Evolutionary conservation across 1,140 invertebrate genomes (phyloP).

Genomic region (Bombus pyrosoma): DNA sequence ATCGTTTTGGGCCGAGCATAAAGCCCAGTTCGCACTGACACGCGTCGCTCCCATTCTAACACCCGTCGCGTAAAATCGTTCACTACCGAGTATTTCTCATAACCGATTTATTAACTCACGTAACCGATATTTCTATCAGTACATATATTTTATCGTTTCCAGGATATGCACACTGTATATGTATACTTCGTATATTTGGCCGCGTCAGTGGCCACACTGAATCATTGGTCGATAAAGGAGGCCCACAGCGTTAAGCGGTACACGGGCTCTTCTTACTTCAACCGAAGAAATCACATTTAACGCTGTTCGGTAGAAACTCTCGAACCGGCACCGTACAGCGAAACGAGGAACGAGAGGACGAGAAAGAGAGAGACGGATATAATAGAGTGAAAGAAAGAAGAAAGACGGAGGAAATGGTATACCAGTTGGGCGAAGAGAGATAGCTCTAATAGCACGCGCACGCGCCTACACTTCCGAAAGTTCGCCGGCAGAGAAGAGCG

Average conservation of each 20-base stretch:
- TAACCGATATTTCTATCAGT: not conserved
- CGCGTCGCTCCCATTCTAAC: constrained; percentile 35
- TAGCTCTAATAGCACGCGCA: constrained; percentile 45
- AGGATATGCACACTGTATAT: not conserved
- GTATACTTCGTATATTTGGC: not conserved
- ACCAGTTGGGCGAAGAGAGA: not conserved
- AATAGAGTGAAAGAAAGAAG: not conserved
- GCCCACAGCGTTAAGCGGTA: not conserved
- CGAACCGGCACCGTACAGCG: constrained; percentile 10
- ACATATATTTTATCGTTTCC: not conserved
- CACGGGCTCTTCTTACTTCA: constrained; percentile 25
- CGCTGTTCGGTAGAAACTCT: constrained; percentile 37
- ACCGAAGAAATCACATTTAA: constrained; percentile 47
- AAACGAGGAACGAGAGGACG: not conserved
- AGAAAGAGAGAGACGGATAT: not conserved
- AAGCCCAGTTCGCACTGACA: constrained; percentile 36
- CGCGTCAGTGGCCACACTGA: not conserved
- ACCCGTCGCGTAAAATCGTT: not conserved
- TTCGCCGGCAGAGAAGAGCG: constrained; percentile 17
- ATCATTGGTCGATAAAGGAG: not conserved
- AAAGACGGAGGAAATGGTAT: not conserved
- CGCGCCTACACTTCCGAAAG: constrained; percentile 50
- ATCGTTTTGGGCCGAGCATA: constrained; percentile 8
- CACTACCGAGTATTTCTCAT: constrained; percentile 3
- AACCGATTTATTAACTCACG: not conserved